Conservation (phyloP, 2,113 vertebrate species). For the Ornithorhynchus anatinus region DNA sequence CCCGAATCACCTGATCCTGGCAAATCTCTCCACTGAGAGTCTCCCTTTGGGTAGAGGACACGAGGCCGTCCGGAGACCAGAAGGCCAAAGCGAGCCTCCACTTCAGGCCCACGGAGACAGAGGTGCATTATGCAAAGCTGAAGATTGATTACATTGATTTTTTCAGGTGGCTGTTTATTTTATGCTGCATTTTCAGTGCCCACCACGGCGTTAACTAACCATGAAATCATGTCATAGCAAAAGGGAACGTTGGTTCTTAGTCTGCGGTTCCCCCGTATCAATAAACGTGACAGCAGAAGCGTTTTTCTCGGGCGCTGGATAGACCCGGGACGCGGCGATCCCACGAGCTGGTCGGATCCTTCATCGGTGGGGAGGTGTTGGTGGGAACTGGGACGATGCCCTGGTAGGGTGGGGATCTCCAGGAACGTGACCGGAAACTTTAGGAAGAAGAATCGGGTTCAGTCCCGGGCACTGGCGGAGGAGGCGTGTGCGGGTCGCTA, state of each 20-base stretch:
- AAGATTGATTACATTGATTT: not conserved
- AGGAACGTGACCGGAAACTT: too few species aligned
- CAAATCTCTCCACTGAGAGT: too few species aligned
- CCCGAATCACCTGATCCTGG: too few species aligned
- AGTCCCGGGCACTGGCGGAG: too few species aligned
- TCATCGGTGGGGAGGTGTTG: too few species aligned
- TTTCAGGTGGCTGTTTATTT: not conserved
- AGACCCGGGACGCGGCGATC: not conserved
- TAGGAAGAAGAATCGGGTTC: too few species aligned
- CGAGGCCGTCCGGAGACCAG: too few species aligned
- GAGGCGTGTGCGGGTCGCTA: too few species aligned
- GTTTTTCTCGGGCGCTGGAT: not conserved
- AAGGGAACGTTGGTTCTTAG: conserved; percentile 18
- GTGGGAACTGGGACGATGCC: too few species aligned
- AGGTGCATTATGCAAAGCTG: not conserved
- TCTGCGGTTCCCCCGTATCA: conserved; percentile 7
- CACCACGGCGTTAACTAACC: conserved; percentile 15
- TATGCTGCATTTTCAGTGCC: not conserved
- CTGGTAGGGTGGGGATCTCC: too few species aligned
- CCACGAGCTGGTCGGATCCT: not conserved
- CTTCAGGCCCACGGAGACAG: not conserved
- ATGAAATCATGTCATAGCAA: conserved; percentile 22
- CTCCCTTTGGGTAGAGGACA: too few species aligned
- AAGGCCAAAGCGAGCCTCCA: not conserved
- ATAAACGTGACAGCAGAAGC: not conserved